Conservation (phyloP, 2,888 invertebrate species). For the Microctonus hyperodae region DNA sequence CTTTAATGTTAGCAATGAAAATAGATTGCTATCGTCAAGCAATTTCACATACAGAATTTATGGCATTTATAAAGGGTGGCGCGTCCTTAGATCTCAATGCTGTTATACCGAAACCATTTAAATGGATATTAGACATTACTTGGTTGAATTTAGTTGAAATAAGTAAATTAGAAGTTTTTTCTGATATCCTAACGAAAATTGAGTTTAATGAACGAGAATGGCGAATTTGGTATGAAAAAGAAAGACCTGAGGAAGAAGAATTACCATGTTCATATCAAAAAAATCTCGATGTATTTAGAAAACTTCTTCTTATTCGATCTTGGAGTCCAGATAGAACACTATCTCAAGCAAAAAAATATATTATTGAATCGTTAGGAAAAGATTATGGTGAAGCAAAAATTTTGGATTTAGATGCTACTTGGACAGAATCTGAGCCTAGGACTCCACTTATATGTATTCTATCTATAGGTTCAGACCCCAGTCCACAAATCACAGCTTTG, state of each 20-base stretch:
- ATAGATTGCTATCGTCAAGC: constrained; percentile 85
- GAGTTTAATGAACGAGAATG: constrained; percentile 87
- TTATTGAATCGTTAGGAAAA: constrained; percentile 85
- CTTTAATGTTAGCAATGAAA: constrained; percentile 93
- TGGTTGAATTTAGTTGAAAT: constrained; percentile 97
- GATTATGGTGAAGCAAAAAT: constrained; percentile 93
- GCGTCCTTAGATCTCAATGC: constrained; percentile 93
- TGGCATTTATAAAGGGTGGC: constrained; percentile 95
- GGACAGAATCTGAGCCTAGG: constrained; percentile 87
- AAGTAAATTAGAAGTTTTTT: constrained; percentile 81
- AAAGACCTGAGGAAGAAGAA: constrained; percentile 89
- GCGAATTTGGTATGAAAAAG: constrained; percentile 90
- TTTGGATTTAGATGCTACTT: constrained; percentile 88
- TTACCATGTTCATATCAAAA: constrained; percentile 91
- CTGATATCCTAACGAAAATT: constrained; percentile 82
- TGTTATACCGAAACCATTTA: constrained; percentile 89
- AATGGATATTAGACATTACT: constrained; percentile 94
- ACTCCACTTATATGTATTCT: constrained; percentile 92
- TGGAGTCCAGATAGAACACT: constrained; percentile 96
- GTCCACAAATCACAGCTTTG: constrained; percentile 87
- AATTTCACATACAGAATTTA: constrained; percentile 90
- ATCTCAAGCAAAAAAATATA: constrained; percentile 91
- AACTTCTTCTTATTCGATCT: constrained; percentile 83
- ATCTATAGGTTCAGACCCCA: constrained; percentile 96
- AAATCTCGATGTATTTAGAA: constrained; percentile 86